These are phyloP conservation scores for Whitmania pigra DNA, from an alignment of 1,140 invertebrate species.

Conservation along the genomic window DNA sequence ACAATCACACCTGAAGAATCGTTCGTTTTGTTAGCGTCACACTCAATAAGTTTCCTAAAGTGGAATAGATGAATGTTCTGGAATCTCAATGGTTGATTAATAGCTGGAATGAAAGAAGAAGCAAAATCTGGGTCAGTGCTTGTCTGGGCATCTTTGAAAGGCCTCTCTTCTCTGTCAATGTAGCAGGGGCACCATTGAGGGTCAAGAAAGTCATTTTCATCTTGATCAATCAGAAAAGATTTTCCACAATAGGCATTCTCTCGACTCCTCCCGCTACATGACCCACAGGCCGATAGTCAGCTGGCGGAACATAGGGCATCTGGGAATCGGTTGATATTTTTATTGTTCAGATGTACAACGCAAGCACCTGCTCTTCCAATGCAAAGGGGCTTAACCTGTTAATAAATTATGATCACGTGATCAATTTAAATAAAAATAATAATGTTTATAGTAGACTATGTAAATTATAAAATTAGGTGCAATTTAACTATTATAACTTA, in stretches of 20 bases:
- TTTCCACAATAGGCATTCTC: not conserved
- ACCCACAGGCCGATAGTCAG: constrained; percentile 17
- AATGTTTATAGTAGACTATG: not conserved
- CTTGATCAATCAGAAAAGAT: not conserved
- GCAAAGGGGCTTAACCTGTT: constrained; percentile 56
- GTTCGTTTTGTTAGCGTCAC: too few species aligned
- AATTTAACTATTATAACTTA: not conserved
- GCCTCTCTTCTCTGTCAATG: not conserved
- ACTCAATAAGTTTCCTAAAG: too few species aligned
- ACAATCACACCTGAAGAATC: too few species aligned
- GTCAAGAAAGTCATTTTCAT: not conserved
- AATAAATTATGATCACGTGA: not conserved
- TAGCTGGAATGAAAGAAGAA: too few species aligned
- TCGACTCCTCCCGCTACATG: not conserved
- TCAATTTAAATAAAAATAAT: constrained; percentile 5
- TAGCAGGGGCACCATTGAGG: constrained; percentile 6
- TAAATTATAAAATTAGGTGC: not conserved
- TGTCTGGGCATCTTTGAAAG: constrained; percentile 8
- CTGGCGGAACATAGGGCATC: not conserved
- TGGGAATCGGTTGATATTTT: not conserved
- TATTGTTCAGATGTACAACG: constrained; percentile 50
- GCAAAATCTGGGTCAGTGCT: constrained; percentile 4
- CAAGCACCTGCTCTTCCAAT: constrained; percentile 71
- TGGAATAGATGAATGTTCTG: too few species aligned
- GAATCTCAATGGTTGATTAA: too few species aligned